phyloP scores from a whole-genome alignment of 2,888 invertebrate species.

The Theristus sp. region DNA sequence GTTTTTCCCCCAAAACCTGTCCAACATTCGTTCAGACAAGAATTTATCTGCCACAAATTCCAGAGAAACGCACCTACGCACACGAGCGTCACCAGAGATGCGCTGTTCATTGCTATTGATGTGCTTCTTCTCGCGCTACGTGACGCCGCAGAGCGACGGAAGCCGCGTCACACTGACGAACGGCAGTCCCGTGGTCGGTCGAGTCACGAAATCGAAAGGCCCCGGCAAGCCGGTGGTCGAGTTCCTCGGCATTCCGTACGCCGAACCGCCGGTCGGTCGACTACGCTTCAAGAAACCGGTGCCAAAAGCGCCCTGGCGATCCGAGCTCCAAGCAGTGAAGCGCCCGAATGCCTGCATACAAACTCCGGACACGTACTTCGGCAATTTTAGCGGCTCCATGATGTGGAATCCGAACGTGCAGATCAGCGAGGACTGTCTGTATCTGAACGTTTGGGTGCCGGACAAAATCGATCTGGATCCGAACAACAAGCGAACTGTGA shows the following conservation, averaged over 20 bases:
- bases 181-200: not conserved
- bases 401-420: slow-evolving; percentile 95
- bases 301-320: slow-evolving; percentile 57
- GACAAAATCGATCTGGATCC: slow-evolving; percentile 14
- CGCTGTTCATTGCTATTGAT: too few relatives aligned
- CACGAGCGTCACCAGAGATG: too few relatives aligned
- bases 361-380: slow-evolving; percentile 69
- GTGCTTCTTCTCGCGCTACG: too few relatives aligned
- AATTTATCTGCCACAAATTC: too few relatives aligned
- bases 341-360: slow-evolving; percentile 76
- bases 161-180: not conserved
- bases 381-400: slow-evolving; percentile 51
- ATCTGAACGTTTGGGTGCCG: slow-evolving; percentile 84
- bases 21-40: too few relatives aligned
- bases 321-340: slow-evolving; percentile 55
- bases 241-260: slow-evolving; percentile 49
- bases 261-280: slow-evolving; percentile 49
- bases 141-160: too few relatives aligned
- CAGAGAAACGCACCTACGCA: too few relatives aligned
- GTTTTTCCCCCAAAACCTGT: too few relatives aligned
- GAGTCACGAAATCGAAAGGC: not conserved
- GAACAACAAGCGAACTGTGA: slow-evolving; percentile 41
- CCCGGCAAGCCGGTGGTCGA: slow-evolving; percentile 6
- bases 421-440: slow-evolving; percentile 82
- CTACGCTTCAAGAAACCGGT: slow-evolving; percentile 68